phyloP scores from a whole-genome alignment of 2,797 vertebrate species.

The Rhinatrema bivittatum region DNA sequence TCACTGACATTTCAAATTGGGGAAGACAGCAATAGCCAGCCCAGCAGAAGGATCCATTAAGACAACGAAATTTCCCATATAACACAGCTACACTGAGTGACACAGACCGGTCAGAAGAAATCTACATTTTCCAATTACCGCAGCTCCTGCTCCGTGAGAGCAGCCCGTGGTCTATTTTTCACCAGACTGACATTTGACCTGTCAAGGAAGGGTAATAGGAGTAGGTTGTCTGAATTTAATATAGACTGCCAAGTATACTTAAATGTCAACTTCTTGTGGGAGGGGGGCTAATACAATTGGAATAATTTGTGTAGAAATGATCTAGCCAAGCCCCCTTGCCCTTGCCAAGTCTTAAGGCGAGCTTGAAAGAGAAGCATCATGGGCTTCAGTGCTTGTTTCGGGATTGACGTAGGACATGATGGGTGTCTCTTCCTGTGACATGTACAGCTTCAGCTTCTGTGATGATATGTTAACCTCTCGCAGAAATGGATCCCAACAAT shows the following conservation, averaged over 20 bases:
- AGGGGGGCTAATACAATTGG: not conserved
- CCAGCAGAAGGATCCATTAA: slow-evolving; percentile 2
- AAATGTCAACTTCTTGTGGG: not conserved
- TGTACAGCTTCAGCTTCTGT: no score
- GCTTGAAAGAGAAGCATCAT: not conserved
- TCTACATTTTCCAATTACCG: slow-evolving; percentile 16
- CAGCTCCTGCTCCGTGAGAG: slow-evolving; percentile 1
- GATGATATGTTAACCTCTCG: no score
- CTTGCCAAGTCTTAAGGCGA: not conserved
- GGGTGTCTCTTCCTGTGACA: no score
- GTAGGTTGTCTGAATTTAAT: not conserved
- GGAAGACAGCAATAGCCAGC: slow-evolving; percentile 5
- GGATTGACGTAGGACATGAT: no score
- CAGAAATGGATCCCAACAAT: no score
- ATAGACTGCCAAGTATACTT: slow-evolving; percentile 2
- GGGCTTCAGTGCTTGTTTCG: no score
- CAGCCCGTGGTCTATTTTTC: not conserved
- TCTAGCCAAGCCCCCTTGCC: no score
- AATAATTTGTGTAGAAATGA: no score
- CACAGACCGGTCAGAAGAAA: slow-evolving; percentile 6
- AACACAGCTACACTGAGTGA: slow-evolving; percentile 4
- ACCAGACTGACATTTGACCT: slow-evolving; percentile 1
- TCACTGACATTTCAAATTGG: slow-evolving; percentile 6
- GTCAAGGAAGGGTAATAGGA: not conserved
- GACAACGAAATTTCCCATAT: slow-evolving; percentile 10